Evolutionary conservation across 2,797 vertebrate genomes (phyloP).

Genomic region (Miichthys miiuy): DNA sequence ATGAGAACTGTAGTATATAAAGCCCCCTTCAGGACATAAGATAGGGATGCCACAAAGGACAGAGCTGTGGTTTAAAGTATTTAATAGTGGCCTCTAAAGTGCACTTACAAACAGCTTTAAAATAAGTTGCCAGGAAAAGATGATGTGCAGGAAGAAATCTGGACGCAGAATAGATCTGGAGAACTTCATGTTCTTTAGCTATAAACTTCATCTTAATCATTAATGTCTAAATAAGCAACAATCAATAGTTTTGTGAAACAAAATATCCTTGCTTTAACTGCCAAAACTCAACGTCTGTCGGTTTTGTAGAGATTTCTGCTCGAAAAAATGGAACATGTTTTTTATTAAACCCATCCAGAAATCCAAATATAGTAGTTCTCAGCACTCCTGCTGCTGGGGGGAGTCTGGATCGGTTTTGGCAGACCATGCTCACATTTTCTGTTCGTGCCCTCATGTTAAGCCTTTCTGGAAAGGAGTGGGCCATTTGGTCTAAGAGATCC

Average conservation of each 20-base stretch:
- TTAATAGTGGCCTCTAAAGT: background rate
- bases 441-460: too few relatives aligned
- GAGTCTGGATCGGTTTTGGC: too few relatives aligned
- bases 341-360: too few relatives aligned
- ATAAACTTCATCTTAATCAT: background rate
- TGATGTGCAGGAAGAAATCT: background rate
- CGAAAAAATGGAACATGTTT: too few relatives aligned
- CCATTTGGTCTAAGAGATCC: too few relatives aligned
- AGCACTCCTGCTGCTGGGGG: too few relatives aligned
- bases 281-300: background rate
- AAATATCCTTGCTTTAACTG: background rate
- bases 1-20: background rate
- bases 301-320: too few relatives aligned
- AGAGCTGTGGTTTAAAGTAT: background rate
- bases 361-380: too few relatives aligned
- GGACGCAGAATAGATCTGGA: constrained; percentile 3
- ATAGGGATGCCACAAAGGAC: background rate
- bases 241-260: background rate
- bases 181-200: background rate
- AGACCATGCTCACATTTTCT: too few relatives aligned
- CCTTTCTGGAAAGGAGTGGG: too few relatives aligned
- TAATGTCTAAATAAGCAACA: background rate
- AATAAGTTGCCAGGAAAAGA: constrained; percentile 3
- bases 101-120: background rate
- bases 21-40: background rate